A percentile compares a stretch with the other conserved stretches of the same genome.
Evolutionary conservation across 1,140 invertebrate species (phyloP).

Genomic region (Chironomus tepperi): DNA sequence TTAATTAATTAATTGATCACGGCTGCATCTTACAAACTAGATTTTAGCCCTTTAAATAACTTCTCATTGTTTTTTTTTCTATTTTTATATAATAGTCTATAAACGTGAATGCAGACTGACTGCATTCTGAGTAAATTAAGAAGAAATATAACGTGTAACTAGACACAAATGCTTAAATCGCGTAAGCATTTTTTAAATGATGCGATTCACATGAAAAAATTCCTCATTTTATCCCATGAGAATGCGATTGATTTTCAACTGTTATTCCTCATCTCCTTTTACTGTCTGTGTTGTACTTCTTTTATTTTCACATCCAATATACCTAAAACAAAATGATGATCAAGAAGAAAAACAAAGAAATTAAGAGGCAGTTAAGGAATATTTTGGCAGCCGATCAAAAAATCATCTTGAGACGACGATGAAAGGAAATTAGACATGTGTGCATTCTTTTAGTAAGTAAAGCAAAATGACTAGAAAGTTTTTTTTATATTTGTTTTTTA

Average conservation of each 20-base stretch:
- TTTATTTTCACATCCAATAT: not conserved
- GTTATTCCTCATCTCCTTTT: not conserved
- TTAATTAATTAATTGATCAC: conserved; percentile 14
- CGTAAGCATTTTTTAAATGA: not conserved
- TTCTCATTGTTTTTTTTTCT: not conserved
- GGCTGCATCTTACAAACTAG: not conserved
- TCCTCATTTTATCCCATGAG: not conserved
- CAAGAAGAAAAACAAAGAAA: not conserved
- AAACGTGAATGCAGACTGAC: not conserved
- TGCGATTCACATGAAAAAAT: not conserved
- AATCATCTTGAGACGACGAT: not conserved
- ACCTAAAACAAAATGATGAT: not conserved
- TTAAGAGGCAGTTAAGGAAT: not conserved
- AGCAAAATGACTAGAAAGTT: not conserved
- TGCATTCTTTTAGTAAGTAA: not conserved
- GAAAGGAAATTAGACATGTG: conserved; percentile 8
- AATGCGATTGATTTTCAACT: not conserved
- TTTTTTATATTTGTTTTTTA: not conserved
- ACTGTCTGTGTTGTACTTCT: not conserved
- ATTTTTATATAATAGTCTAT: not conserved
- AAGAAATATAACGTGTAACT: not conserved
- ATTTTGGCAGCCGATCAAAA: not conserved
- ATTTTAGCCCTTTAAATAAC: not conserved
- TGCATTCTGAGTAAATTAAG: not conserved
- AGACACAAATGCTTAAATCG: not conserved